Percentiles rank a stretch among this genome's conserved stretches.
Conservation (phyloP, 2,888 invertebrate genomes). For the Eupithecia insigniata region DNA sequence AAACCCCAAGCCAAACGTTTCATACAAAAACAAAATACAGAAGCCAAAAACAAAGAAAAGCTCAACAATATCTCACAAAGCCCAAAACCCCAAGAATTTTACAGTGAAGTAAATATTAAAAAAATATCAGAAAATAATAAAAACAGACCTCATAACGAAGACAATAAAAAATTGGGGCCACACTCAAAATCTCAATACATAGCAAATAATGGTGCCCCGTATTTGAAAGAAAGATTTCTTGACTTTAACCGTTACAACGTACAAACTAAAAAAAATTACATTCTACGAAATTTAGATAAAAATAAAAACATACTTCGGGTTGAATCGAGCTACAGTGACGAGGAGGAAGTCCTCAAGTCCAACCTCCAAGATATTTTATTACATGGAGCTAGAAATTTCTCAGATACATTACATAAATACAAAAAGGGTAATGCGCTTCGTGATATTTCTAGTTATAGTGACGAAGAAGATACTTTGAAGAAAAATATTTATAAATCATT, state of each 20-base stretch:
- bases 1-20: neutral
- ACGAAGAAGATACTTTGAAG: neutral
- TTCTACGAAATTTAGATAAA: neutral
- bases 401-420: neutral
- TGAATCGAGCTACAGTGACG: neutral
- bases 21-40: neutral
- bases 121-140: neutral
- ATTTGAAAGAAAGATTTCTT: neutral
- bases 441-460: conserved; percentile 1
- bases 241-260: neutral
- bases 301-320: neutral
- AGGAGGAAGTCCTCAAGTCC: neutral
- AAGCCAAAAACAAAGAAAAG: neutral
- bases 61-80: neutral
- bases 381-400: neutral
- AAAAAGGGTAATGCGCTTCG: neutral
- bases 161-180: neutral
- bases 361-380: neutral
- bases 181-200: neutral
- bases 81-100: neutral
- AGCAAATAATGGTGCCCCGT: neutral
- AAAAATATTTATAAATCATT: conserved; percentile 2
- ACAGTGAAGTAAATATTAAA: neutral
- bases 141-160: neutral
- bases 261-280: neutral